A percentile compares a stretch with the other conserved stretches of the same genome.
Conservation (phyloP, 2,113 vertebrate genomes). For the Phyllostomus discolor region DNA sequence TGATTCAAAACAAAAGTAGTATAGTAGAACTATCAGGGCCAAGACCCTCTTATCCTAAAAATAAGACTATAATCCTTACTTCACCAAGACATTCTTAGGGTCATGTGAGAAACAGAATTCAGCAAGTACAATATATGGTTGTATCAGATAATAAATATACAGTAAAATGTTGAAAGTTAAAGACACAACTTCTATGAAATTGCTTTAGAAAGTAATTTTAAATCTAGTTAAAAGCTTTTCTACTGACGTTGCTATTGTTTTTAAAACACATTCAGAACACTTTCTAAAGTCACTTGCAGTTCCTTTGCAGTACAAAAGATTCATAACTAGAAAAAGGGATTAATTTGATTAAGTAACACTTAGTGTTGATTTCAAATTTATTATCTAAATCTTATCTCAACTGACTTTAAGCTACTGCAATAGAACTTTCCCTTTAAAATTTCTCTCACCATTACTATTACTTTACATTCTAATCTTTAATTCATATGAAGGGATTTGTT, state of each 20-base stretch:
- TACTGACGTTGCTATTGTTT: background rate
- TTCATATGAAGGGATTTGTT: constrained; percentile 17
- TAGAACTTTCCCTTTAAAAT: background rate
- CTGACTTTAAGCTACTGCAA: background rate
- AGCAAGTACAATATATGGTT: background rate
- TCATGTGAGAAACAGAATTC: background rate
- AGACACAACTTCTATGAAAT: background rate
- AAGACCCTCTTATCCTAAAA: background rate
- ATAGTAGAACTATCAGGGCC: background rate
- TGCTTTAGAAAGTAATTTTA: background rate
- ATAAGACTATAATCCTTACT: background rate
- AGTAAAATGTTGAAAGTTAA: background rate
- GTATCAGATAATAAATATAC: background rate
- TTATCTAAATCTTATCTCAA: background rate
- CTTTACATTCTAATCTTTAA: constrained; percentile 17
- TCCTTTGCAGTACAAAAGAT: background rate
- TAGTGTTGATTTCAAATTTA: background rate
- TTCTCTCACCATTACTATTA: background rate
- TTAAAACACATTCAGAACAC: background rate
- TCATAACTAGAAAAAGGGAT: background rate
- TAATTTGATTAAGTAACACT: background rate
- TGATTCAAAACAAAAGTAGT: background rate
- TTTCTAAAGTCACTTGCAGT: background rate
- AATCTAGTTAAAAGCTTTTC: background rate
- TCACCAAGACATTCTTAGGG: background rate